Percentiles rank a stretch among this genome's conserved stretches.
Evolutionary conservation across 2,797 vertebrate genomes (phyloP).

Genomic region (Onychomys leucogaster): DNA sequence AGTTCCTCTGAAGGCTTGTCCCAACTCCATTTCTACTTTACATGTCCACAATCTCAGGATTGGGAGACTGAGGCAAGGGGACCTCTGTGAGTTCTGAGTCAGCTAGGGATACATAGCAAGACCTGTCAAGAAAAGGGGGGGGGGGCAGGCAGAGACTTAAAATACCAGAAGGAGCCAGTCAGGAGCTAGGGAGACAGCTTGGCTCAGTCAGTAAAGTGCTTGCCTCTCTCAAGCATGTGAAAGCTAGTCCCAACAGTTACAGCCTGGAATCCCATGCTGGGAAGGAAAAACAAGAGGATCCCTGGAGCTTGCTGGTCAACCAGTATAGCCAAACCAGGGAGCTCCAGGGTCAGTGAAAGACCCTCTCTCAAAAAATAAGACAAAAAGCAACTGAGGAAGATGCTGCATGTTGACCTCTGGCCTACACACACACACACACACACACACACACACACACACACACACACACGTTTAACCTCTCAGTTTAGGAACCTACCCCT

Average conservation of each 20-base stretch:
- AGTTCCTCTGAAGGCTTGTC: neutral
- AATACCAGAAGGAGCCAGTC: neutral
- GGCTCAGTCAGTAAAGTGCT: neutral
- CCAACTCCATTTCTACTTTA: neutral
- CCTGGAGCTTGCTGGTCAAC: neutral
- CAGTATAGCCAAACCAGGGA: neutral
- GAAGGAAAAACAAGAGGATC: too few species aligned
- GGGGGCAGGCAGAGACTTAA: neutral
- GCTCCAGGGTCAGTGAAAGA: neutral
- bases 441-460: neutral
- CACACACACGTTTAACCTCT: neutral
- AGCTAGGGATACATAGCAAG: neutral
- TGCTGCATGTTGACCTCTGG: neutral
- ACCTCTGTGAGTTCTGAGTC: neutral
- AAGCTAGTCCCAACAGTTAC: neutral
- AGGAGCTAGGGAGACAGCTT: neutral
- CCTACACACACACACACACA: neutral
- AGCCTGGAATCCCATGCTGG: neutral
- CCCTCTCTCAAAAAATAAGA: neutral
- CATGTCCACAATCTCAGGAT: neutral
- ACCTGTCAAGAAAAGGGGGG: too few species aligned
- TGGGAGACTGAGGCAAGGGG: neutral
- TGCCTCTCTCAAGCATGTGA: neutral
- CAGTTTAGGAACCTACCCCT: too few species aligned
- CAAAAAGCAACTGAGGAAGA: neutral